A percentile compares a stretch with the other conserved stretches of the same genome.
Evolutionary conservation across 2,797 vertebrate species (phyloP).

Genomic region (Caiman crocodilus): DNA sequence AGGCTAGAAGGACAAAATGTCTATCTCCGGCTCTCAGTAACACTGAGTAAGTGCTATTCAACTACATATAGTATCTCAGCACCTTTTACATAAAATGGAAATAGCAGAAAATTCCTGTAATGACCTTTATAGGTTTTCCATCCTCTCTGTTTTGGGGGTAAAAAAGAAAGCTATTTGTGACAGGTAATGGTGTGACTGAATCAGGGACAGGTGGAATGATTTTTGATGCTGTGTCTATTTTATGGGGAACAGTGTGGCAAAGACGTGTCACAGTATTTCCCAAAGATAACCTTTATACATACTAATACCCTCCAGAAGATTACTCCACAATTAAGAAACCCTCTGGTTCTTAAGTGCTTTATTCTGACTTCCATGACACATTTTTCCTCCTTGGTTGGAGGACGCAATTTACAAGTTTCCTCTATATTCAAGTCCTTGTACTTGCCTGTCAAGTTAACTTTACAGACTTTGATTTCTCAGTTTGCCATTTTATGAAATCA

Average conservation of each 20-base stretch:
- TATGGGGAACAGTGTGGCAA: not conserved
- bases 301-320: not conserved
- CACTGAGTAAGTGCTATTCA: too few species aligned
- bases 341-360: not conserved
- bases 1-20: not conserved
- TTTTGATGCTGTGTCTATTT: not conserved
- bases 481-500: too few species aligned
- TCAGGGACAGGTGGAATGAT: not conserved
- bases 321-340: not conserved
- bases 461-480: too few species aligned
- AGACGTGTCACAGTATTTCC: not conserved
- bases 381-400: too few species aligned
- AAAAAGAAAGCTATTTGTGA: too few species aligned
- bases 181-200: not conserved
- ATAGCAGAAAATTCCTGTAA: not conserved
- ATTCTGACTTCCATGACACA: not conserved
- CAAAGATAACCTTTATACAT: not conserved
- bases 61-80: not conserved
- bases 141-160: not conserved
- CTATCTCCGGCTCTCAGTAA: not conserved
- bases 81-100: not conserved
- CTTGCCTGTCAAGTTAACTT: too few species aligned
- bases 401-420: too few species aligned
- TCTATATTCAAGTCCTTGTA: too few species aligned
- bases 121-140: not conserved